Conservation (phyloP, 2,797 vertebrate genomes). For the Dicrostonyx torquatus region DNA sequence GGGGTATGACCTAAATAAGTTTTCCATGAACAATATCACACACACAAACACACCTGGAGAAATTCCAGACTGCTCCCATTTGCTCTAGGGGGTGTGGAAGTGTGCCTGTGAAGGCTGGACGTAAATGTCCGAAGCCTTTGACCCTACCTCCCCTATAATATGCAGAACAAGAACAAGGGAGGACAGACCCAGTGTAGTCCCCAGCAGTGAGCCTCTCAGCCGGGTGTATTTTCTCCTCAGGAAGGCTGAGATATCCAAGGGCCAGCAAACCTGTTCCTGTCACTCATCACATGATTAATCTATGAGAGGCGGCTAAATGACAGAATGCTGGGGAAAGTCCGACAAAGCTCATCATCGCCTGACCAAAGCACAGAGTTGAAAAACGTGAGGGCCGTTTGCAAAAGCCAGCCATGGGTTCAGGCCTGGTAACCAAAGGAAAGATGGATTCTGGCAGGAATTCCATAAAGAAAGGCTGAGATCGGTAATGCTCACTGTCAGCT, state of each 20-base stretch:
- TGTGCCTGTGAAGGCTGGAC: background rate
- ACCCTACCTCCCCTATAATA: background rate
- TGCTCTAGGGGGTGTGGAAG: background rate
- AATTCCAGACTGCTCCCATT: too few species aligned
- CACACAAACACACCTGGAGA: background rate
- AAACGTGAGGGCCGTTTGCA: background rate
- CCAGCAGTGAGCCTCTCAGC: background rate
- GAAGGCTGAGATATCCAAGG: background rate
- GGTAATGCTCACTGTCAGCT: background rate
- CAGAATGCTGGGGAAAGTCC: background rate
- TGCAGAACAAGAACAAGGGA: background rate
- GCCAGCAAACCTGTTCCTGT: background rate
- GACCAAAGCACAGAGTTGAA: background rate
- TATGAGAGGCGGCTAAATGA: background rate
- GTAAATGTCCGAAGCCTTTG: background rate
- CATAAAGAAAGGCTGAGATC: background rate
- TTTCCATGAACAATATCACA: background rate
- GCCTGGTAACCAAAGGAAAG: background rate
- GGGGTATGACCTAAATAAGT: background rate
- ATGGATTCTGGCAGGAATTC: background rate
- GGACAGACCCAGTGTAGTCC: background rate
- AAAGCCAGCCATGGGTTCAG: background rate
- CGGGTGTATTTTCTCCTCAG: background rate
- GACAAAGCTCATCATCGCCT: background rate
- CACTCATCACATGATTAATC: background rate